These are phyloP conservation scores for Limosa lapponica DNA, from an alignment of 2,797 vertebrate genomes.

Conservation along the genomic window DNA sequence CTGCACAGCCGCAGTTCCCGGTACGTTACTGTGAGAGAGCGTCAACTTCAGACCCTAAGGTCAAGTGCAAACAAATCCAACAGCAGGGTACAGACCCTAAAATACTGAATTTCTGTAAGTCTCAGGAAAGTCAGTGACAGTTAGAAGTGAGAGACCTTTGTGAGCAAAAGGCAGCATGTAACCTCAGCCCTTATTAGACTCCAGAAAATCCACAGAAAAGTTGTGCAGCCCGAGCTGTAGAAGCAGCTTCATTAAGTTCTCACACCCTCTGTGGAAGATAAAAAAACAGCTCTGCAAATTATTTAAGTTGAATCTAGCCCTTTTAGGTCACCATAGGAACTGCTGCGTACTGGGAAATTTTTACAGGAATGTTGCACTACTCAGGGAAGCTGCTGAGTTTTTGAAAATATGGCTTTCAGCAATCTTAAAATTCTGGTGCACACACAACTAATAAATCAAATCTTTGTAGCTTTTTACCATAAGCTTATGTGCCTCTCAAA, in stretches of 20 bases:
- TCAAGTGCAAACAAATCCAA: neutral
- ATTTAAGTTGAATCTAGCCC: neutral
- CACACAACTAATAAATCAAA: neutral
- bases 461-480: neutral
- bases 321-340: neutral
- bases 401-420: neutral
- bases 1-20: fast-evolving
- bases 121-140: neutral
- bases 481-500: neutral
- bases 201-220: neutral
- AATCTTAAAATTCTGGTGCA: neutral
- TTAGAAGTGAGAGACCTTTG: neutral
- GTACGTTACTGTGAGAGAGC: fast-evolving
- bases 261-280: neutral
- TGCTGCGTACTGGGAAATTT: neutral
- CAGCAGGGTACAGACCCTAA: neutral
- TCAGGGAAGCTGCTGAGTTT: neutral
- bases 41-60: neutral
- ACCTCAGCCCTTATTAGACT: neutral
- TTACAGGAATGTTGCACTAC: neutral
- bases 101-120: neutral
- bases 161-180: neutral
- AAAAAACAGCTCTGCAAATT: neutral
- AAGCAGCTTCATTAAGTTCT: neutral
- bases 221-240: neutral